Evolutionary conservation across 1,140 invertebrate genomes (phyloP).

Genomic region (Chlorops oryzae): DNA sequence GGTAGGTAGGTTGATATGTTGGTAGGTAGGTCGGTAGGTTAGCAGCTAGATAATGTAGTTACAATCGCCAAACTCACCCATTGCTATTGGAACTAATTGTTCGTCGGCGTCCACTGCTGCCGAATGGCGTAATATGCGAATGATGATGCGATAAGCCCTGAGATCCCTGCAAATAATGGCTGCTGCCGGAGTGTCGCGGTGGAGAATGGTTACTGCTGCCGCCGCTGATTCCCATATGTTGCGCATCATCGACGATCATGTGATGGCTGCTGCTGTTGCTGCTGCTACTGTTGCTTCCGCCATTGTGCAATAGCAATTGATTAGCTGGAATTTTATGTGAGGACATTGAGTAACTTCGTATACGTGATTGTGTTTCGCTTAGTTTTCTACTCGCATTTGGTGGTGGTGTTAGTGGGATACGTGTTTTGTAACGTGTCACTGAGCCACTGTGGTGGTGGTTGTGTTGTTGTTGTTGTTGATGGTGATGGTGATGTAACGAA

Average conservation of each 20-base stretch:
- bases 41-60: no score
- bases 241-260: constrained; percentile 8
- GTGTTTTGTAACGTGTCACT: constrained; percentile 18
- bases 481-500: background rate
- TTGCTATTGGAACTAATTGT: constrained; percentile 47
- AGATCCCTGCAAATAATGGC: constrained; percentile 18
- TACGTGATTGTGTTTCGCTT: constrained; percentile 28
- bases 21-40: no score
- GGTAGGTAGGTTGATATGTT: no score
- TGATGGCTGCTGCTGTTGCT: constrained; percentile 14
- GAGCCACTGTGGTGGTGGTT: constrained; percentile 3
- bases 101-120: constrained; percentile 33
- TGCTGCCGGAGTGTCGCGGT: constrained; percentile 12
- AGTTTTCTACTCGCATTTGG: constrained; percentile 33
- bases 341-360: constrained; percentile 39
- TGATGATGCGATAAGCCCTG: constrained; percentile 17
- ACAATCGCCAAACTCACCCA: constrained; percentile 25
- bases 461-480: constrained; percentile 6
- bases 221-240: constrained; percentile 4
- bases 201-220: constrained; percentile 9
- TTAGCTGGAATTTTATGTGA: constrained; percentile 43
- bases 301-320: constrained; percentile 6
- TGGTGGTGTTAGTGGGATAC: constrained; percentile 36
- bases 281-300: background rate
- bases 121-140: constrained; percentile 12